A percentile compares a stretch with the other conserved stretches of the same genome.
phyloP scores from a whole-genome alignment of 1,140 invertebrate species.

The Vanessa tameamea region DNA sequence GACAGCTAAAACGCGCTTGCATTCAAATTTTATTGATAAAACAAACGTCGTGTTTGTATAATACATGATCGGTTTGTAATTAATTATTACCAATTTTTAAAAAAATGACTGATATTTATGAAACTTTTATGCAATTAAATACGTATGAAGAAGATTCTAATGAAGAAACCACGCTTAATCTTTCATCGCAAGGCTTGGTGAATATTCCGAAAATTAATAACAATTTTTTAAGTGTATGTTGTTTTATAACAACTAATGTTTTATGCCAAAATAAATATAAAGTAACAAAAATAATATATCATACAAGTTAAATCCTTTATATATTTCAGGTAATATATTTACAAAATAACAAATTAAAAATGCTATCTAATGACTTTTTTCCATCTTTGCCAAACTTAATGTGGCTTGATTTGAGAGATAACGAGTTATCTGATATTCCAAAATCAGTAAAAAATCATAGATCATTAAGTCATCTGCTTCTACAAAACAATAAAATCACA shows the following conservation, averaged over 20 bases:
- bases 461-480: constrained; percentile 79
- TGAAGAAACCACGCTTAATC: constrained; percentile 15
- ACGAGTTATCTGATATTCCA: constrained; percentile 79
- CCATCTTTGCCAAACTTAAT: constrained; percentile 70
- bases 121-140: not conserved
- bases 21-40: constrained; percentile 43
- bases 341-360: constrained; percentile 78
- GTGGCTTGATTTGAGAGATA: constrained; percentile 83
- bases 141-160: constrained; percentile 11
- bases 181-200: constrained; percentile 8
- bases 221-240: not conserved
- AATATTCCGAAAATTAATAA: not conserved
- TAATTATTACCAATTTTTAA: not conserved
- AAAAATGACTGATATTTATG: constrained; percentile 8
- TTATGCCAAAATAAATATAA: not conserved
- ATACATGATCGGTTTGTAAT: not conserved
- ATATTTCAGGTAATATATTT: constrained; percentile 81
- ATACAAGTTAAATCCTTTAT: not conserved
- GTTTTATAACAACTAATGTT: not conserved
- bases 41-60: constrained; percentile 21
- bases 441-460: constrained; percentile 77
- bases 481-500: constrained; percentile 81
- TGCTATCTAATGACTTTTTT: constrained; percentile 81
- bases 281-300: not conserved
- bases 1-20: not conserved